These are phyloP conservation scores for Neuroterus valhalla DNA, from an alignment of 1,140 invertebrate genomes.

Conservation along the genomic window DNA sequence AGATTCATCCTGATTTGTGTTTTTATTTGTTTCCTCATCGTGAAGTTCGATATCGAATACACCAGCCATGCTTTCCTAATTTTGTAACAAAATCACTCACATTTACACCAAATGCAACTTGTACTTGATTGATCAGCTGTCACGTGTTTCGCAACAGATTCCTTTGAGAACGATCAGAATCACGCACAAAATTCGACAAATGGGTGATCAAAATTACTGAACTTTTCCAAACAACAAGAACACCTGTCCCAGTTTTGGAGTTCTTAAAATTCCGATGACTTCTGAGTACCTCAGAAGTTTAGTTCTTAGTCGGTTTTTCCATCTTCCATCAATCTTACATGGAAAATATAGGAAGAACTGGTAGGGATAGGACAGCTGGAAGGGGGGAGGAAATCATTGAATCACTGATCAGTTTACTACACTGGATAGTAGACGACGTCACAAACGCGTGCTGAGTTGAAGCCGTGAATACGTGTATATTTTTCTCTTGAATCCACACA, in stretches of 20 bases:
- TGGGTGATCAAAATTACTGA: background rate
- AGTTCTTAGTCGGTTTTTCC: background rate
- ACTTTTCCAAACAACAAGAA: background rate
- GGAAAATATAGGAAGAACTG: background rate
- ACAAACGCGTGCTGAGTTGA: no score
- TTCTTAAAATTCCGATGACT: background rate
- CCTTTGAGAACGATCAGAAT: background rate
- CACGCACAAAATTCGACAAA: background rate
- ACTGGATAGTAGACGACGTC: no score
- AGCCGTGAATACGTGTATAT: no score
- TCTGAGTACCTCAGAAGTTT: background rate
- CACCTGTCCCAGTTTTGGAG: background rate
- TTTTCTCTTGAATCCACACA: no score
- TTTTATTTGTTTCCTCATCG: slow-evolving; percentile 77
- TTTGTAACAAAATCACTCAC: slow-evolving; percentile 56
- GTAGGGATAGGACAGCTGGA: background rate
- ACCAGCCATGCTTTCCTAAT: slow-evolving; percentile 80
- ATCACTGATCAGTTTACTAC: no score
- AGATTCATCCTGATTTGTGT: slow-evolving; percentile 81
- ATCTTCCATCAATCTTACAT: background rate
- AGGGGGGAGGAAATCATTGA: background rate
- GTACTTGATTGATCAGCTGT: background rate
- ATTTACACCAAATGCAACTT: slow-evolving; percentile 49
- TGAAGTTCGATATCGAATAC: slow-evolving; percentile 94
- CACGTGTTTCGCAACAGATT: background rate